Base-by-base conservation (phyloP, 2,797 vertebrate genomes). In the Iguana delicatissima region DNA sequence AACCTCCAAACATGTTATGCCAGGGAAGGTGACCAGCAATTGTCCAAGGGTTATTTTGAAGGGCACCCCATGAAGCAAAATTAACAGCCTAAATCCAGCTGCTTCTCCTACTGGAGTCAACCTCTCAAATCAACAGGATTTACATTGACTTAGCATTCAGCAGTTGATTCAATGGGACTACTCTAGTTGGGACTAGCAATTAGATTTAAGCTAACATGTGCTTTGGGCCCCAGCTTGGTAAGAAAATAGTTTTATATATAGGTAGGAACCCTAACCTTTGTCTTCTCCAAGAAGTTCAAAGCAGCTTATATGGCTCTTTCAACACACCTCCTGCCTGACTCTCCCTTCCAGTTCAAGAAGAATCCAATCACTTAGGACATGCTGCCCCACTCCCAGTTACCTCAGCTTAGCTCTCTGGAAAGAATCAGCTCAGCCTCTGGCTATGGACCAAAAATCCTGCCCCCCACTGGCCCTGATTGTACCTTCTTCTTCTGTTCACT, bases 401-500 rank as follows among this genome's bases (percentile, higher is more conserved):
- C 2, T 18, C 88, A 93, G 90, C 57, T 86, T 55, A 89, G 29
- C 13, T 67, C 12, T 57, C 57, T 89, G 67, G 38, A 73, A 83
- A 94, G 50, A 80, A 59, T 67, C 50, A 46, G 0, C 0, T 22
- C 73, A 24, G 74, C 2, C 57, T 46, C 10, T 50, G 18, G 86
- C 57, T 32, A 0, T 5, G 80, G 86, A 83, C 29, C 16, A 26
- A 80, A 18, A 22, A 35, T 22, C 2, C 12, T 10, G 2, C 7
- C 6, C 82, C 20, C 8, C 42, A 1, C 42, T 32, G 32, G 14
- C 42, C 32, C 20, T 8, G 38, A 29, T 32, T 32, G 92, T 97
- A 99, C 99, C 98, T 98, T 97, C 92, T 97, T 99, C 90, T 95
- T 98, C 94, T 98, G 96, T 67, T 99, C 98, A 0, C 95, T 97